Conservation (phyloP, 2,888 invertebrate genomes). For the Leptopilina syphax region DNA sequence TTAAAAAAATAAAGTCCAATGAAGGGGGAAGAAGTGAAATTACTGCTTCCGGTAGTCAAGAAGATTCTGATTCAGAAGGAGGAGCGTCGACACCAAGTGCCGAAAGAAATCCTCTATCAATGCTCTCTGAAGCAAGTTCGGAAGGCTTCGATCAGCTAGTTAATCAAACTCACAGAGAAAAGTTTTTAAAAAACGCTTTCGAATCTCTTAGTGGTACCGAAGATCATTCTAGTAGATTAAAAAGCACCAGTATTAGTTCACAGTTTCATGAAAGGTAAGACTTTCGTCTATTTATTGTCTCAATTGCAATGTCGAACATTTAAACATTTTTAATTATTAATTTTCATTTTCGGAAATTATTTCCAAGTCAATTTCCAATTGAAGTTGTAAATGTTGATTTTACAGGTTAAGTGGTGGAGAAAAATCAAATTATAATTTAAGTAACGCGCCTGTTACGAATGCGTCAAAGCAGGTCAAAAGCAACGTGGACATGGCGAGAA, state of each 20-base stretch:
- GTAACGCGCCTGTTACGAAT: constrained; percentile 79
- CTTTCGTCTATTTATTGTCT: neutral
- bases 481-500: constrained; percentile 82
- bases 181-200: constrained; percentile 83
- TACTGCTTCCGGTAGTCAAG: constrained; percentile 80
- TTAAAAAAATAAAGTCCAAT: constrained; percentile 67
- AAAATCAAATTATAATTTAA: constrained; percentile 74
- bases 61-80: constrained; percentile 82
- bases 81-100: constrained; percentile 89
- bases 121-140: constrained; percentile 85
- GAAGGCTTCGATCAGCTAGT: constrained; percentile 82
- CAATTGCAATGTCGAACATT: too few relatives aligned
- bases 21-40: constrained; percentile 71
- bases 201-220: constrained; percentile 86
- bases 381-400: constrained; percentile 17
- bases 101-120: constrained; percentile 85
- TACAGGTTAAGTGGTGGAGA: constrained; percentile 60
- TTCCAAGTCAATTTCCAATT: constrained; percentile 6
- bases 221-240: constrained; percentile 68
- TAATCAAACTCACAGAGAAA: constrained; percentile 78
- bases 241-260: constrained; percentile 75
- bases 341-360: too few relatives aligned
- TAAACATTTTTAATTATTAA: too few relatives aligned
- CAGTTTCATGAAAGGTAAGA: constrained; percentile 75
- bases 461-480: constrained; percentile 79